These are phyloP conservation scores for Ephydatia muelleri DNA, from an alignment of 37 sponge, comb jelly and placozoan species.

Conservation along the genomic window DNA sequence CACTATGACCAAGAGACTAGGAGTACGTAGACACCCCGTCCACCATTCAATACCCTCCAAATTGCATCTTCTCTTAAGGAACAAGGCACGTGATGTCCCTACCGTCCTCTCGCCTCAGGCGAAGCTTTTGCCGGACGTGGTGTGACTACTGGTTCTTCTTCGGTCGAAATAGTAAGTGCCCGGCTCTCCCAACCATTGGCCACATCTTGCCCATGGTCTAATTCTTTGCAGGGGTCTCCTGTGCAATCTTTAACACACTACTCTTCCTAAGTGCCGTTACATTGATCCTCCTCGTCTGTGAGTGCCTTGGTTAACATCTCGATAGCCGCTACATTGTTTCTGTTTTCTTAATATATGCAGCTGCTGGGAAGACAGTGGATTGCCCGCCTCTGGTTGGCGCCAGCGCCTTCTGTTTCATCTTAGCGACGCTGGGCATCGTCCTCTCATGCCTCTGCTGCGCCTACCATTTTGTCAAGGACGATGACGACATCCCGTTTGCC, in stretches of 20 bases:
- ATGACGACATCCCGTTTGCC: conserved; percentile 53
- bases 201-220: background rate
- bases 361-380: conserved; percentile 21
- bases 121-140: conserved; percentile 55
- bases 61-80: background rate
- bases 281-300: conserved; percentile 27
- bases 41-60: background rate
- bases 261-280: conserved; percentile 7
- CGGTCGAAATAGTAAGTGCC: conserved; percentile 38
- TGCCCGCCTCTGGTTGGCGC: conserved; percentile 47
- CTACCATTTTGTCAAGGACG: conserved; percentile 53
- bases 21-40: background rate
- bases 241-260: conserved; percentile 3
- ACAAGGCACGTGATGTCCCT: background rate
- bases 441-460: conserved; percentile 50
- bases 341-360: background rate
- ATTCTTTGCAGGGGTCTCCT: conserved; percentile 20
- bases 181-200: background rate
- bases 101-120: background rate
- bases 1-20: background rate
- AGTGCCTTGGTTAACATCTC: background rate
- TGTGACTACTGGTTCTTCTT: conserved; percentile 63
- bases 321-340: background rate
- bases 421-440: conserved; percentile 27
- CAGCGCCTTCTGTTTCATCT: conserved; percentile 31